phyloP scores from a whole-genome alignment of 2,113 vertebrate genomes.

The Cyanoramphus novaezelandiae region DNA sequence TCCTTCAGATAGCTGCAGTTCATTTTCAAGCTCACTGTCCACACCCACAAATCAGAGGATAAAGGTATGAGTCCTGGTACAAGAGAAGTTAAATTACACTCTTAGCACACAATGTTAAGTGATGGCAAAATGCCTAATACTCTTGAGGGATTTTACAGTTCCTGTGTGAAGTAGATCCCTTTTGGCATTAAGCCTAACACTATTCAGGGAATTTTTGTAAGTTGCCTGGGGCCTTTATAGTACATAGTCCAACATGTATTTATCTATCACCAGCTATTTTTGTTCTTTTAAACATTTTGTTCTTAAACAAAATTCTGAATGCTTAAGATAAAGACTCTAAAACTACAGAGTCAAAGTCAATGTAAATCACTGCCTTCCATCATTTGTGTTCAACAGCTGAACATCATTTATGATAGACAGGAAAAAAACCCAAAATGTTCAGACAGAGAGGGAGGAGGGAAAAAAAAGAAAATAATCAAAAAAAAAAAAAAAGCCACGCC shows the following conservation, averaged over 20 bases:
- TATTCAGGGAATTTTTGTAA: constrained; percentile 6
- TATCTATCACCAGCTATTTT: not conserved
- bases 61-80: not conserved
- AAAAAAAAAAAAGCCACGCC: too few species aligned
- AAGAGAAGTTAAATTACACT: constrained; percentile 26
- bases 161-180: not conserved
- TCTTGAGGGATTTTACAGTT: constrained; percentile 23
- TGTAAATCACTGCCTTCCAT: not conserved
- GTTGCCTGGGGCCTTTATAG: not conserved
- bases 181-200: not conserved
- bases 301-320: not conserved
- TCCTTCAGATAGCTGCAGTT: not conserved
- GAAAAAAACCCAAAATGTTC: not conserved
- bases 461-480: too few species aligned
- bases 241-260: not conserved
- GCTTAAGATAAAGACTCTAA: not conserved
- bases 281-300: constrained; percentile 11
- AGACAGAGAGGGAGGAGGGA: not conserved
- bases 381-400: not conserved
- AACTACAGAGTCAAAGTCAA: not conserved
- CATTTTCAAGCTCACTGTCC: not conserved
- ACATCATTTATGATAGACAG: not conserved
- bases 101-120: not conserved
- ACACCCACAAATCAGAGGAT: not conserved
- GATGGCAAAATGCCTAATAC: constrained; percentile 6